Evolutionary conservation across 2,113 vertebrate genomes (phyloP), one percentile per base, ranked within the genome.

Genomic region (Eidolon helvum): DNA sequence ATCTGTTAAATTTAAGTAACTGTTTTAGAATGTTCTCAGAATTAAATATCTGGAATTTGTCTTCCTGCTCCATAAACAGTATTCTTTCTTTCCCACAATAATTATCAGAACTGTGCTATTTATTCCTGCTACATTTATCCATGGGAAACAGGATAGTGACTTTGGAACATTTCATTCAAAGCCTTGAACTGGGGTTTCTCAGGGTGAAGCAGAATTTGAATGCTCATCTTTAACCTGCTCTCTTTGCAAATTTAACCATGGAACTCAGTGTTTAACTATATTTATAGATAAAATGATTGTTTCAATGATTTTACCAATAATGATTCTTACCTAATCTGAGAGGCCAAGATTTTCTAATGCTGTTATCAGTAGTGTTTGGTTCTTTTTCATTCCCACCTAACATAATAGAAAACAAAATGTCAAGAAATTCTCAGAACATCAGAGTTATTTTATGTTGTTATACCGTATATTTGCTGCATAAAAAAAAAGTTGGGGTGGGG

Each of bases 371-470:
- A 21, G 45, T 85, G 5, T 93, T 63, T 5, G 0, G 10, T 74
- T 19, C 22, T 38, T 84, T 59, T 90, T 74, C 14, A 4, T 14
- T 30, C 18, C 28, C 10, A 63, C n/a, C 35, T 53, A 40, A 78
- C 16, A 48, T 4, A 86, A 45, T 40, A 19, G 40, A 59, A 95
- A 92, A 88, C 55, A 26, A 80, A 94, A 85, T 48, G 35, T 63
- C 38, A 66, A 74, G 69, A 84, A 57, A 66, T 77, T 93, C 80
- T 92, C 71, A 96, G 50, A 53, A 33, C 11, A 16, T 89, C 30
- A 86, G 80, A 68, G n/a, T 93, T 38, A 91, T 65, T 94, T 57
- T 66, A 80, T 63, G 24, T 71, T 97, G 55, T 61, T 91, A 92
- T 94, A 82, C 18, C 9, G 33, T 92, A 83, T 30, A 12, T 48